Evolutionary conservation across 2,888 invertebrate species (phyloP).

Genomic region (Gymnocheta viridis): DNA sequence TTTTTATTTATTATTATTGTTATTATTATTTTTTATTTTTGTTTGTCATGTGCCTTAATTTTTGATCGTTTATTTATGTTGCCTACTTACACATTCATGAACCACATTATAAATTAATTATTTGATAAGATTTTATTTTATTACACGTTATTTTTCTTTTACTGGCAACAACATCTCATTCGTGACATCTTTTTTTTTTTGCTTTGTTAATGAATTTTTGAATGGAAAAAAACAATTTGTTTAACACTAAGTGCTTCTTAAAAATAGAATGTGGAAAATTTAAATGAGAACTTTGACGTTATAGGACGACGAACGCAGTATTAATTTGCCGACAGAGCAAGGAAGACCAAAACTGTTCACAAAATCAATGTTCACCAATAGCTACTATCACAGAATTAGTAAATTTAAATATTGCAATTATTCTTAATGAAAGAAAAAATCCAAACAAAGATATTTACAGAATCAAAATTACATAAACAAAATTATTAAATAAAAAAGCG

Average conservation of each 20-base stretch:
- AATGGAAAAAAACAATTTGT: background rate
- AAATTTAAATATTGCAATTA: no score
- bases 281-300: background rate
- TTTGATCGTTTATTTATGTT: slow-evolving; percentile 23
- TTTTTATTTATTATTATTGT: background rate
- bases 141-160: slow-evolving; percentile 9
- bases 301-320: background rate
- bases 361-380: no score
- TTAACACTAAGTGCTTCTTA: background rate
- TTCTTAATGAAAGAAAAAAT: no score
- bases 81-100: slow-evolving; percentile 34
- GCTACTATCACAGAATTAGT: no score
- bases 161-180: slow-evolving; percentile 19
- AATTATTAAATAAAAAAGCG: no score
- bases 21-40: slow-evolving; percentile 1
- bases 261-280: background rate
- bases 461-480: no score
- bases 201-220: background rate
- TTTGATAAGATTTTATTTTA: slow-evolving; percentile 55
- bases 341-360: background rate
- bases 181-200: slow-evolving; percentile 4
- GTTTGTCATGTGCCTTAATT: slow-evolving; percentile 40
- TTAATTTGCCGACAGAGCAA: background rate
- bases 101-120: slow-evolving; percentile 53
- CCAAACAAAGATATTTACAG: no score